Evolutionary conservation across 2,888 invertebrate species (phyloP), one percentile per base, ranked within the genome.

Genomic region (Caenorhabditis angaria): DNA sequence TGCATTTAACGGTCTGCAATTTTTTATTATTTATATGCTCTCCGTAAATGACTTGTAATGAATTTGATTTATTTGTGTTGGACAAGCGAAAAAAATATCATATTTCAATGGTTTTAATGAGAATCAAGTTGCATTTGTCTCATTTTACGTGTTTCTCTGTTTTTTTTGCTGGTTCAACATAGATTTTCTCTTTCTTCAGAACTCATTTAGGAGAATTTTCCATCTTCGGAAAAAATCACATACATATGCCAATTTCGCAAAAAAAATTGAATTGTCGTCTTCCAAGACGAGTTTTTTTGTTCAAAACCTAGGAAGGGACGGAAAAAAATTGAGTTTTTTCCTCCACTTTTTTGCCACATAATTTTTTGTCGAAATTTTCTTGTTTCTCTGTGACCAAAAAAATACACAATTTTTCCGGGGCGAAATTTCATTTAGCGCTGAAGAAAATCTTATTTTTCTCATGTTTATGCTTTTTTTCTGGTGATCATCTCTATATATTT

Each of bases 311-410:
- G 14, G 41, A 18, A 41, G 6, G 32, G 32, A 32, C 32, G 41
- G 41, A 41, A 41, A 41, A 41, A 41, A 41, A 41, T 41, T 41
- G 41, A 41, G 41, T 41, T 41, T 41, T 41, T 41, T 41, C 18
- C n/a, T n/a, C n/a, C n/a, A 18, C 41, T 14, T 5, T 41, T 41
- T 41, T 41, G 14, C 41, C 6, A 14, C 8, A 14, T 18, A 41
- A 41, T 18, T 12, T 41, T 6, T 41, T 41, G 41, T 41, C 18
- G 14, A 41, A 41, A 41, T 32, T 32, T 32, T 10, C 32, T 10
- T 32, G 6, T 5, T 32, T 32, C 10, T 10, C 32, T 32, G 32
- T 18, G 14, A 41, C 10, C 10, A 41, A 32, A 32, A 5, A 32
- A 5, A 32, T 32, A 41, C 41, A 41, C 41, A 41, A 12, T 41